Percentiles rank a stretch among this genome's conserved stretches.
phyloP scores from a whole-genome alignment of 1,140 invertebrate species.

The Gryon sp. region DNA sequence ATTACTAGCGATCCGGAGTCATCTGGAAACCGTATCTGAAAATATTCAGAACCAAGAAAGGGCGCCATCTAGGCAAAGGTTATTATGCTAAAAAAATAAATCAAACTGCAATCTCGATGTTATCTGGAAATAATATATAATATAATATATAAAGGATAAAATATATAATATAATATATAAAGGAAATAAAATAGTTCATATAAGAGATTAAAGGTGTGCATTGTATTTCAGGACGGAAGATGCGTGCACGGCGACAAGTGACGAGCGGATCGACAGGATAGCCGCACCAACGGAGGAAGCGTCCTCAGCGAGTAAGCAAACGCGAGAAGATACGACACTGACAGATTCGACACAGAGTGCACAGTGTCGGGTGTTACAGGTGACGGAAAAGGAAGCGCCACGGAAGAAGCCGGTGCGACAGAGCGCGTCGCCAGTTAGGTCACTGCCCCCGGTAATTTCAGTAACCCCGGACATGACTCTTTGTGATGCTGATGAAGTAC shows the following conservation, averaged over 20 bases:
- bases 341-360: constrained; percentile 48
- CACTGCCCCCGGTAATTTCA: constrained; percentile 75
- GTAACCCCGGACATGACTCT: constrained; percentile 71
- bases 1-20: constrained; percentile 75
- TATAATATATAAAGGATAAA: too few species aligned
- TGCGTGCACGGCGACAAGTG: constrained; percentile 61
- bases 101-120: too few species aligned
- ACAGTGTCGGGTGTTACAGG: constrained; percentile 54
- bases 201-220: too few species aligned
- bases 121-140: too few species aligned
- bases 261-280: constrained; percentile 59
- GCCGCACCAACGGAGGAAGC: constrained; percentile 9
- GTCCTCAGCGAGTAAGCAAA: constrained; percentile 57
- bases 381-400: constrained; percentile 36
- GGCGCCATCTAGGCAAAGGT: constrained; percentile 59
- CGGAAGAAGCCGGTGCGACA: constrained; percentile 62
- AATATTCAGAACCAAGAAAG: constrained; percentile 60
- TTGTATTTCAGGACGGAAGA: constrained; percentile 61
- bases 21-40: constrained; percentile 69
- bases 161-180: too few species aligned
- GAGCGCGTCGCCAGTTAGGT: constrained; percentile 75
- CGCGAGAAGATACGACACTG: constrained; percentile 38
- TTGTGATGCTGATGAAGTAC: too few species aligned
- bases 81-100: too few species aligned
- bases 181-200: too few species aligned